Percentiles rank a stretch among this genome's conserved stretches.
phyloP scores from a whole-genome alignment of 2,113 vertebrate genomes.

The Physeter macrocephalus region DNA sequence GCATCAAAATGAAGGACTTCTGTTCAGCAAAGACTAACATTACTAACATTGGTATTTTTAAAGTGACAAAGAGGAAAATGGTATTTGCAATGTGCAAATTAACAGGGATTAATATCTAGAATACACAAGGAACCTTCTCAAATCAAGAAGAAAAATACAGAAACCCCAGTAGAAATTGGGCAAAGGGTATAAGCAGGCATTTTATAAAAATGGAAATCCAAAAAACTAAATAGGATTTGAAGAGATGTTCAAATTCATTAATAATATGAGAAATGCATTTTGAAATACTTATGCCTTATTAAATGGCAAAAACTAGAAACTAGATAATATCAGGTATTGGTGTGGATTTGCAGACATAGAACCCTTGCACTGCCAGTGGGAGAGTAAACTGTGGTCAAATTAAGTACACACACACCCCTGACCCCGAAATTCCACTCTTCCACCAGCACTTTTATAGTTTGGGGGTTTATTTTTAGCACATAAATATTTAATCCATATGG shows the following conservation, averaged over 20 bases:
- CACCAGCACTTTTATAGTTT: not conserved
- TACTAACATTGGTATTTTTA: not conserved
- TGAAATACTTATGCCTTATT: not conserved
- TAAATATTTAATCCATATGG: conserved; percentile 32
- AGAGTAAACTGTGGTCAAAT: not conserved
- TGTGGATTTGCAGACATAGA: not conserved
- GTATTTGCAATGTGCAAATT: not conserved
- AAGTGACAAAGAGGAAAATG: not conserved
- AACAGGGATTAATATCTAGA: not conserved
- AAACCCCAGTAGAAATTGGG: not conserved
- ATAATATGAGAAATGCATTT: not conserved
- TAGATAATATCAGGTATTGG: not conserved
- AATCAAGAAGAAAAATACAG: not conserved
- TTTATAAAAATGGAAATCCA: not conserved
- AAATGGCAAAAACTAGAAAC: not conserved
- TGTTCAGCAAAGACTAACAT: not conserved
- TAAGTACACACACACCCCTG: not conserved
- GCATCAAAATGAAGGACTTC: not conserved
- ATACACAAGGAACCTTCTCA: not conserved
- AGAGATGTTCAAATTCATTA: not conserved
- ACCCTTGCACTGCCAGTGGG: not conserved
- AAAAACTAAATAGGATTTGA: not conserved
- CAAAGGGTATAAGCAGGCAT: not conserved
- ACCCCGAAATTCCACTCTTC: not conserved
- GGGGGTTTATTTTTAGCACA: conserved; percentile 20